Conservation (phyloP, 2,113 vertebrate species). For the Nyctereutes procyonoides region DNA sequence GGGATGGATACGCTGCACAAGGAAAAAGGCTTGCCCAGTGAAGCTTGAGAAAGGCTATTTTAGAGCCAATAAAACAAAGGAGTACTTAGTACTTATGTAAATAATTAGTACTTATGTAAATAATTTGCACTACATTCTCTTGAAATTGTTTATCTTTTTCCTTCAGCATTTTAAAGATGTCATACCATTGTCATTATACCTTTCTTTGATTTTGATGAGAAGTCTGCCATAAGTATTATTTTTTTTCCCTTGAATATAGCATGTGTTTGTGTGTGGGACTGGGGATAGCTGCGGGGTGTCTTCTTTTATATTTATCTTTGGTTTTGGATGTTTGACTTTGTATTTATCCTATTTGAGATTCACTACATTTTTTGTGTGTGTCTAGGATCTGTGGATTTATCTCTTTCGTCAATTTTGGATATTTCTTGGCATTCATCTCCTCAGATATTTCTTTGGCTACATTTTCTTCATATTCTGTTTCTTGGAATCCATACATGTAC, state of each 20-base stretch:
- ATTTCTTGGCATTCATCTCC: not conserved
- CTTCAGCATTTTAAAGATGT: not conserved
- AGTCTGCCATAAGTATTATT: not conserved
- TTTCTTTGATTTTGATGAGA: not conserved
- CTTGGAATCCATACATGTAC: not conserved
- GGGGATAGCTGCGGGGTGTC: not conserved
- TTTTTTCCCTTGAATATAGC: not conserved
- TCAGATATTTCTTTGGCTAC: not conserved
- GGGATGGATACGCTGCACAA: not conserved
- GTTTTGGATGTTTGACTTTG: not conserved
- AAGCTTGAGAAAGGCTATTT: conserved; percentile 45
- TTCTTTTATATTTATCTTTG: not conserved
- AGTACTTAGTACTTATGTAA: not conserved
- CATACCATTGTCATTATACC: not conserved
- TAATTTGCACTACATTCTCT: not conserved
- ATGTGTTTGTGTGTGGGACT: not conserved
- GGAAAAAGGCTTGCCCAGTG: not conserved
- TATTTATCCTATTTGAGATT: not conserved
- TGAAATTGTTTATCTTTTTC: conserved; percentile 45
- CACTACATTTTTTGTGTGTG: not conserved
- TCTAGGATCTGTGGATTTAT: not conserved
- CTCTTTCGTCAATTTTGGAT: not conserved
- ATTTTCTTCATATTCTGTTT: not conserved
- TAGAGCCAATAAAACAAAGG: conserved; percentile 43
- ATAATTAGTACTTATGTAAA: conserved; percentile 18